Evolutionary conservation across 2,888 invertebrate species (phyloP), one percentile per base, ranked within the genome.

Genomic region (Acanthosepion pharaonis): DNA sequence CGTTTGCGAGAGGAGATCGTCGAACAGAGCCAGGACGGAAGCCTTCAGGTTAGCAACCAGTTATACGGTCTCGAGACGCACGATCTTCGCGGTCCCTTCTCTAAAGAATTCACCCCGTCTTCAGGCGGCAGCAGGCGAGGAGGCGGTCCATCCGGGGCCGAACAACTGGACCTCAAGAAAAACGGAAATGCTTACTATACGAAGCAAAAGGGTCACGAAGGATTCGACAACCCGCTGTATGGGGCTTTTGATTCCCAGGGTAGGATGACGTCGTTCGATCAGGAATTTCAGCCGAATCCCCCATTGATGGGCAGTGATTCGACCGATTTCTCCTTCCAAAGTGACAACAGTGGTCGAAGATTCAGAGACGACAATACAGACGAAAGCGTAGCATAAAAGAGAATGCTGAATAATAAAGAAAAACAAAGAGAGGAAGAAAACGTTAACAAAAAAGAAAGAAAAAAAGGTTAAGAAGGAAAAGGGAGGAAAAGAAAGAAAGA

Each of bases 1-100:
- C 95, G 96, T 78, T 96, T 97, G 95, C 96, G 96, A 94, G 95
- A 96, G 94, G 96, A 96, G 49, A 95, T 96, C n/a, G 95, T 96
- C 28, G 95, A 95, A 78, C 95, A 95, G 78, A 95, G 95, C 48
- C 94, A 95, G 15, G 96, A 97, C 94, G 96, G 96, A 5, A 96
- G 96, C 91, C 94, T 96, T 20, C 95, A 95, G 48, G 96, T 96
- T 91, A 96, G 96, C 55, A 97, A 97, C 95, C 96, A 96, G 94
- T 94, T 97, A 95, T 97, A 96, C 95, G 96, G 96, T 94, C 95
- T 96, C 92, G 95, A 95, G 91, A 94, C 95, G 15, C 95, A 95
- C 33, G 93, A 93, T 49, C 53, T 93, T 15, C 93, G 53, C 6
- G 93, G 93, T 18, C 93, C 93, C 28, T 93, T 93, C 53, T 93